Base-by-base conservation (phyloP, 2,888 invertebrate genomes). In the Zygogramma bicolorata region DNA sequence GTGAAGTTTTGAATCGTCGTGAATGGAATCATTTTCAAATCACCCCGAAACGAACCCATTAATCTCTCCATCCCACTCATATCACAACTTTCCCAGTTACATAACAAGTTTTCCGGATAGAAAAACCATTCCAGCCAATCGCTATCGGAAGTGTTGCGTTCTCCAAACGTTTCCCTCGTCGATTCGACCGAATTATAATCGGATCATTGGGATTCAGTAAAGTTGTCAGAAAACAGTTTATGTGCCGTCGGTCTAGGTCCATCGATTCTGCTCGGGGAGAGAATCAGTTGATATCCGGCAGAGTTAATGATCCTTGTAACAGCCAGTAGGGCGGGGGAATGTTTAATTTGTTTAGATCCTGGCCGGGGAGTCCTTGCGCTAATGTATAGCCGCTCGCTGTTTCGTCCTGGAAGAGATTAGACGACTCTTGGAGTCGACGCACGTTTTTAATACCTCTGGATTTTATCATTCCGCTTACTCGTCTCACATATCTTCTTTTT, bases 291-390 rank as follows among this genome's bases (percentile, higher is more conserved):
- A 75, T 73, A 75, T 73, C 73, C 75, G 71, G 66, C 49, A 34
- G 66, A 68, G 72, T 75, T 78, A 78, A 78, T 76, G 78, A 76
- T 68, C 71, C 78, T 73, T 74, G 76, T 74, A 78, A 77, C 71
- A 73, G 74, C 68, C 73, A 73, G 68, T 69, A 57, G 71, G 62
- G 70, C 73, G 69, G 69, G 68, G 72, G 71, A 77, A 71, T 72
- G 76, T 76, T 76, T 76, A 76, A 76, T 76, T 73, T 76, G 76
- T 70, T 74, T 70, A 71, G 70, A 74, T 71, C 67, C 66, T 15
- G 58, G 71, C 59, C 67, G 70, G 49, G 20, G 46, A 46, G 65
- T 71, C 65, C 67, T 68, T 71, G 42, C 57, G 53, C 69, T 68
- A 74, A 74, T 71, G 71, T 71, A 74, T 71, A 49, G 66, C 69